Conservation (phyloP, 2,113 vertebrate genomes). For the Campylomormyrus numenius region DNA sequence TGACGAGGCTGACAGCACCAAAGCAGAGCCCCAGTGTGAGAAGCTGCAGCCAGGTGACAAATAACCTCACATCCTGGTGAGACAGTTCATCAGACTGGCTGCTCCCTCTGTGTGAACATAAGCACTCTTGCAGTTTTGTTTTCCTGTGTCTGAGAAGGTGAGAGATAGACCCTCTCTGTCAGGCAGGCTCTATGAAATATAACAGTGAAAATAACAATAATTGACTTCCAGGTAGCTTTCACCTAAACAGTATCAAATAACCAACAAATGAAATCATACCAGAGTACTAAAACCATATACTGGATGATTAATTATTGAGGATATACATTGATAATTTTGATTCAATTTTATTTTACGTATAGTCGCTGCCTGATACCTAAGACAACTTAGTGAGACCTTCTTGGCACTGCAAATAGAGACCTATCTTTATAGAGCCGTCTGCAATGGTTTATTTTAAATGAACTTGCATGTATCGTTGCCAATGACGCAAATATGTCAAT, state of each 20-base stretch:
- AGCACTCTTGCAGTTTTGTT: background rate
- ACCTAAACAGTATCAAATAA: background rate
- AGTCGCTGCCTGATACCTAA: background rate
- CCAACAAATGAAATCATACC: background rate
- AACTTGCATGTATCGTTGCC: background rate
- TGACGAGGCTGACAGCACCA: background rate
- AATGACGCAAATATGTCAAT: background rate
- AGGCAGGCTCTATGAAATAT: background rate
- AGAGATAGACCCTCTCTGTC: background rate
- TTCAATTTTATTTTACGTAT: background rate
- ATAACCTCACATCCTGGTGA: background rate
- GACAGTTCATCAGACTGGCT: background rate
- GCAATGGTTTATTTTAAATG: background rate
- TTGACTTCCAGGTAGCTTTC: background rate
- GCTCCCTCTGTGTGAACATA: background rate
- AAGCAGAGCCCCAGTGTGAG: background rate
- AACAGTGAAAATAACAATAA: background rate
- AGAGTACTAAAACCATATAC: background rate
- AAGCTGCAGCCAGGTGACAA: background rate
- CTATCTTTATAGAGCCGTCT: background rate
- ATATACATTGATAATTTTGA: background rate
- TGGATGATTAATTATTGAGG: background rate
- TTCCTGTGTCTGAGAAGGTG: background rate
- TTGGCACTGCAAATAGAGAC: background rate
- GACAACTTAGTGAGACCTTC: background rate